phyloP scores from a whole-genome alignment of 2,888 invertebrate species.

The Acronicta aceris region DNA sequence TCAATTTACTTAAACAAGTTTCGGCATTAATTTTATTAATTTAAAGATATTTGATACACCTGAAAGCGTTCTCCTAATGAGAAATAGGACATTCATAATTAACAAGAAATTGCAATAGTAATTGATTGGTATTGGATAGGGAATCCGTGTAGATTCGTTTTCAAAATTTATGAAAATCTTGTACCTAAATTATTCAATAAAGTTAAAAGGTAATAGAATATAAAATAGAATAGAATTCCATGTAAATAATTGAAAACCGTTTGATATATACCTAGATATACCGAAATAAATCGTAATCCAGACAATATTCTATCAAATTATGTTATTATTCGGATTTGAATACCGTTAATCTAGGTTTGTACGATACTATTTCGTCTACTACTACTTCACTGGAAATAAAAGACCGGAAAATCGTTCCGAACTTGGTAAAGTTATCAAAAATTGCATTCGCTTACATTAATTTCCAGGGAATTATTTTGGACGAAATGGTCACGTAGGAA shows the following conservation, averaged over 20 bases:
- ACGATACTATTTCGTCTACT: too few relatives aligned
- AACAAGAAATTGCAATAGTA: conserved; percentile 32
- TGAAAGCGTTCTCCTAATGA: conserved; percentile 6
- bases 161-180: background rate
- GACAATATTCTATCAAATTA: too few relatives aligned
- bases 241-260: conserved; percentile 34
- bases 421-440: too few relatives aligned
- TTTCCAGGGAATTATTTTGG: too few relatives aligned
- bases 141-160: conserved; percentile 5
- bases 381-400: too few relatives aligned
- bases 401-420: too few relatives aligned
- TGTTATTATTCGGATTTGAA: too few relatives aligned
- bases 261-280: too few relatives aligned
- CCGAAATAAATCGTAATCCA: too few relatives aligned
- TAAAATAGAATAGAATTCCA: conserved; percentile 8
- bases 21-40: conserved; percentile 12
- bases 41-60: conserved; percentile 26
- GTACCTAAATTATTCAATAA: background rate
- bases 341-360: too few relatives aligned
- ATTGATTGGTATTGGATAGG: conserved; percentile 3
- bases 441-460: too few relatives aligned
- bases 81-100: conserved; percentile 20
- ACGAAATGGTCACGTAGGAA: too few relatives aligned
- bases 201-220: background rate
- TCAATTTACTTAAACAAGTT: conserved; percentile 17